Evolutionary conservation across 2,888 invertebrate genomes (phyloP).

Genomic region (Trichopoda pennipes): DNA sequence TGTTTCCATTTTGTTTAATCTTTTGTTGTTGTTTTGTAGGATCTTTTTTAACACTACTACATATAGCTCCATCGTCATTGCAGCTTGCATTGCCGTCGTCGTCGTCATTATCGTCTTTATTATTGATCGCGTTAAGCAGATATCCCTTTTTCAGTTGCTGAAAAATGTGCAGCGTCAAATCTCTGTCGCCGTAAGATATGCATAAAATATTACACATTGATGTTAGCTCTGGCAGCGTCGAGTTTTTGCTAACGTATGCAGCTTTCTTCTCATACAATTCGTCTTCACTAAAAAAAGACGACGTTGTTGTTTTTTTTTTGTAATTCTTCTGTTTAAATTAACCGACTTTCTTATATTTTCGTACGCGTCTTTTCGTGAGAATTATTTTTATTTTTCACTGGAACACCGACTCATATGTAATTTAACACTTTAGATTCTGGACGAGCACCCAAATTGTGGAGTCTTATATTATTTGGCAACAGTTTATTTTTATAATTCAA

Average conservation of each 20-base stretch:
- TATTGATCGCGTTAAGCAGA: too few relatives aligned
- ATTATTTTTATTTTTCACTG: neutral
- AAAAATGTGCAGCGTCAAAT: slow-evolving; percentile 32
- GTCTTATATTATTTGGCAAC: slow-evolving; percentile 1
- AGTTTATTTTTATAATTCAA: too few relatives aligned
- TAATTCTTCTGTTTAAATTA: neutral
- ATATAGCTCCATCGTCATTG: slow-evolving; percentile 6
- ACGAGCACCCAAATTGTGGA: slow-evolving; percentile 19
- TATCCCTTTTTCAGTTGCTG: slow-evolving; percentile 10
- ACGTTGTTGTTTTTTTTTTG: too few relatives aligned
- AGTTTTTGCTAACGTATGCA: slow-evolving; percentile 35
- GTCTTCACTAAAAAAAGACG: neutral
- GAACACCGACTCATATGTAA: neutral
- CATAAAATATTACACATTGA: slow-evolving; percentile 43
- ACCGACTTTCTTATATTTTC: neutral
- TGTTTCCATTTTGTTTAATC: slow-evolving; percentile 1
- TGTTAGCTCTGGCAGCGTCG: slow-evolving; percentile 35
- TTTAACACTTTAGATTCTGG: slow-evolving; percentile 6
- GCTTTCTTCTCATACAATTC: slow-evolving; percentile 42
- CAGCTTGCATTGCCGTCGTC: slow-evolving; percentile 14
- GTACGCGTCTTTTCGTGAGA: neutral
- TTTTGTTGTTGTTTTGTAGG: neutral
- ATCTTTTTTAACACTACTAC: neutral
- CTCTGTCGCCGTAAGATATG: slow-evolving; percentile 42
- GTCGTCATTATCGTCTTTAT: slow-evolving; percentile 7